Percentiles rank a stretch among this genome's conserved stretches.
These are phyloP conservation scores for Holacanthella duospinosa DNA, from an alignment of 2,888 invertebrate genomes.

Conservation along the genomic window DNA sequence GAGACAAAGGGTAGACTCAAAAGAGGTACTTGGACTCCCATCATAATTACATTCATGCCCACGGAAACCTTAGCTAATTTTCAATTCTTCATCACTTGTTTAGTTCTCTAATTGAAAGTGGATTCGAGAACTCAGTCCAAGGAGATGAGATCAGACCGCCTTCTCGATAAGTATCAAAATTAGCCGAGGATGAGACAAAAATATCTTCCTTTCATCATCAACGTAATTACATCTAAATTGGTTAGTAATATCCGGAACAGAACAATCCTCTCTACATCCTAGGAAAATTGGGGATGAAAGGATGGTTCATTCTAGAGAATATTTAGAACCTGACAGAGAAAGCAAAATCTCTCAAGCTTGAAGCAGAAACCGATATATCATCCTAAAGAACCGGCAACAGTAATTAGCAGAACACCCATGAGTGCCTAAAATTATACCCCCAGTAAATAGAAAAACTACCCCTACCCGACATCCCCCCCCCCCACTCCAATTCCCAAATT, in stretches of 20 bases:
- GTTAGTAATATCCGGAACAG: neutral
- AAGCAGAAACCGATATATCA: neutral
- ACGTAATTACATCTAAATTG: neutral
- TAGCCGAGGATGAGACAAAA: neutral
- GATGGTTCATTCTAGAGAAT: neutral
- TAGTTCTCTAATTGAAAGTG: neutral
- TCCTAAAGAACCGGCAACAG: neutral
- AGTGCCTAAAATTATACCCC: neutral
- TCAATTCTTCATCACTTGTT: slow-evolving; percentile 4
- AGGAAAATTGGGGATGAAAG: neutral
- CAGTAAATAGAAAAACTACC: neutral
- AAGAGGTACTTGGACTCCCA: neutral
- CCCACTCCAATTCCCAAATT: no score
- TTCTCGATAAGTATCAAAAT: no score
- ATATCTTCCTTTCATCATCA: no score
- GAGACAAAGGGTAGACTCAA: neutral
- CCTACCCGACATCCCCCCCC: no score
- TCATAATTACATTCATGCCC: neutral
- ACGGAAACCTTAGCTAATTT: neutral
- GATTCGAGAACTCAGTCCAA: neutral
- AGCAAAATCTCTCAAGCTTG: neutral
- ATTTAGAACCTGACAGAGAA: neutral
- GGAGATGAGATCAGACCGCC: no score
- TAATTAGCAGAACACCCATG: neutral
- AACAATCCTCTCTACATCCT: neutral